Evolutionary conservation across 53 echinoderm and acorn worm species (phyloP), one percentile per base, ranked within the genome.

Genomic region (Stichopus horrens): DNA sequence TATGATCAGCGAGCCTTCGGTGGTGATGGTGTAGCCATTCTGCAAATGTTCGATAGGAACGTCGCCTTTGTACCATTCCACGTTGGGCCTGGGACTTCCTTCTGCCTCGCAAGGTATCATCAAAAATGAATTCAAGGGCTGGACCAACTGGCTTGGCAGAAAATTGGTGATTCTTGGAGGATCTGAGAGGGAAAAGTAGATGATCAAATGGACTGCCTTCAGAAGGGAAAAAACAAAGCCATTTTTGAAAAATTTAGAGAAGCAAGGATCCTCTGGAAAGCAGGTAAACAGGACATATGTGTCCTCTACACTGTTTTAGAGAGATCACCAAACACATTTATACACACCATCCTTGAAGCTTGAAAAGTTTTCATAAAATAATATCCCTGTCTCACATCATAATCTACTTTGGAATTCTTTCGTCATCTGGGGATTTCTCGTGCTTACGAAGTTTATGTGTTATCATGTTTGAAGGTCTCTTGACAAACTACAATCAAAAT

Each of bases 31-130:
- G 91, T 95, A 97, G 73, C 96, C 94, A 73, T 89, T 88, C 68
- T 93, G 88, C 22, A 91, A 90, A 20, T 93, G 90, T 54, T 89
- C 90, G 74, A 95, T 91, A 0, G 87, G 86, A 4, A 57, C n/a
- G 16, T 89, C 93, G 57, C 93, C 94, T 82, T 99, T 95, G 73
- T 89, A 99, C 99, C 99, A 99, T 76, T 23, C 53, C 79, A 99
- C 85, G 60, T 90, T 80, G 5, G 99, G 99, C 54, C 91, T 74
- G 4, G 99, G 96, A 37, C 74, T 90, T 21, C 98, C 99, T 22
- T 87, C 89, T 0, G 93, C 93, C 54, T 90, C 88, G 73, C 99
- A 96, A 21, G 94, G 92, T 4, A 99, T 80, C 76, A 87, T 88
- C 71, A 96, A 83, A 66, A 78, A 91, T 23, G 93, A 93, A 88